These are phyloP conservation scores for Rhinophrynus dorsalis DNA, from an alignment of 2,797 vertebrate genomes.

Conservation along the genomic window DNA sequence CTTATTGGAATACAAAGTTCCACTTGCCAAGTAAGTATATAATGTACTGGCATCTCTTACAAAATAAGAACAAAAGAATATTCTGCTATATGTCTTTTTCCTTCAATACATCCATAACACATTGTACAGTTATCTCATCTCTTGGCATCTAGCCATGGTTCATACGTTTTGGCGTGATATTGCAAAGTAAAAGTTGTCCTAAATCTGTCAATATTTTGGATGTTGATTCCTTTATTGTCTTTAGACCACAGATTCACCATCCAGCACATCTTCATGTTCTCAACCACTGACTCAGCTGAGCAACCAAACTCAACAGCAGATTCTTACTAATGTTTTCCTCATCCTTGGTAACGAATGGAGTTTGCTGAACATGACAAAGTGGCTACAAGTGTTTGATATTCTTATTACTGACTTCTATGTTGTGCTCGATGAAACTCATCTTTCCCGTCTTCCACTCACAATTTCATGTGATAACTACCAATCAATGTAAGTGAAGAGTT, in stretches of 20 bases:
- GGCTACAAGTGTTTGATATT: slow-evolving; percentile 25
- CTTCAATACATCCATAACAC: too few species aligned
- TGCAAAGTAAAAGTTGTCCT: too few species aligned
- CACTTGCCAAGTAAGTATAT: not conserved
- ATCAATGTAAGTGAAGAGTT: slow-evolving; percentile 29
- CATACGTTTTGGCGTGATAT: too few species aligned
- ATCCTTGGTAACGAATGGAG: slow-evolving; percentile 18
- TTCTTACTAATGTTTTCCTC: slow-evolving; percentile 7
- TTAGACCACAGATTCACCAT: not conserved
- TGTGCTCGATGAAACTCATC: slow-evolving; percentile 16
- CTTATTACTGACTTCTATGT: not conserved
- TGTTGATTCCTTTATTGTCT: not conserved
- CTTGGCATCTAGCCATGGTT: too few species aligned
- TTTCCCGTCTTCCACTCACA: slow-evolving; percentile 14
- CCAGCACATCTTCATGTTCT: not conserved
- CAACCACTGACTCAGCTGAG: not conserved
- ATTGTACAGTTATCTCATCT: too few species aligned
- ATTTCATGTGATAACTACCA: slow-evolving; percentile 39
- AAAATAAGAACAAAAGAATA: too few species aligned
- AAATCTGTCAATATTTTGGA: too few species aligned
- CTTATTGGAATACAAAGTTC: slow-evolving; percentile 1
- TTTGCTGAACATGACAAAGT: not conserved
- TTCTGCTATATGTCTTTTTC: too few species aligned
- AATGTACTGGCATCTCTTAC: too few species aligned
- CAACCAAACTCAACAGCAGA: not conserved